A percentile compares a stretch with the other conserved stretches of the same genome.
phyloP scores from a whole-genome alignment of 1,140 invertebrate species.

The Ooceraea biroi region DNA sequence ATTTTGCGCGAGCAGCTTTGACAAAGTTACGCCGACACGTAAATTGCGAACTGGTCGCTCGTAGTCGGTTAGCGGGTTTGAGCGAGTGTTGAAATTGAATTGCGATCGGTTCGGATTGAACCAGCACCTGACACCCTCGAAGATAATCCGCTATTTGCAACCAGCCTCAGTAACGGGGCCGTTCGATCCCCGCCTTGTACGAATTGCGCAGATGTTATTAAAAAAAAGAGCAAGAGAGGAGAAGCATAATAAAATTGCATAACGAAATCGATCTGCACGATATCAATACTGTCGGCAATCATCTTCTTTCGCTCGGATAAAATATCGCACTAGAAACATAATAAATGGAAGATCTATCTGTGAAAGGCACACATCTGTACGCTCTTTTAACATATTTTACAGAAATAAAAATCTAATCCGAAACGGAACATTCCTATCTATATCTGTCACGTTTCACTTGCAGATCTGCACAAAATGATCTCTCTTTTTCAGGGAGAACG shows the following conservation, averaged over 20 bases:
- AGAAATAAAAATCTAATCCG: conserved; percentile 11
- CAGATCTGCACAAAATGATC: neutral
- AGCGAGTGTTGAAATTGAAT: conserved; percentile 79
- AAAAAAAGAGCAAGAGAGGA: neutral
- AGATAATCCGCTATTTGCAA: conserved; percentile 79
- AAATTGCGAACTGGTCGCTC: conserved; percentile 68
- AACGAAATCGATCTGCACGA: neutral
- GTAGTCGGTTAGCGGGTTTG: conserved; percentile 75
- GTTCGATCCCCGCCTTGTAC: conserved; percentile 62
- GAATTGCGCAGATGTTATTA: conserved; percentile 61
- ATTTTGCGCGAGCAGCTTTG: conserved; percentile 62
- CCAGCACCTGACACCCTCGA: conserved; percentile 77
- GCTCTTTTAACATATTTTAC: neutral
- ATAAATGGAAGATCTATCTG: neutral
- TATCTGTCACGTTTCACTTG: neutral
- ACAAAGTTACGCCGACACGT: conserved; percentile 62
- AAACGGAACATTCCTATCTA: neutral
- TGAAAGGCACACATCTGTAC: neutral
- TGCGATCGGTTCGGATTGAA: conserved; percentile 75
- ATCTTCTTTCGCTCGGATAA: neutral
- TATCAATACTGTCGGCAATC: neutral
- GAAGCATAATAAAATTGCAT: neutral
- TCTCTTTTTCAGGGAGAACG: neutral
- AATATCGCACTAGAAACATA: neutral
- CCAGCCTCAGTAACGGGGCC: conserved; percentile 64